A percentile compares a stretch with the other conserved stretches of the same genome.
phyloP scores from a whole-genome alignment of 2,888 invertebrate genomes.

The Callimorpha dominula region DNA sequence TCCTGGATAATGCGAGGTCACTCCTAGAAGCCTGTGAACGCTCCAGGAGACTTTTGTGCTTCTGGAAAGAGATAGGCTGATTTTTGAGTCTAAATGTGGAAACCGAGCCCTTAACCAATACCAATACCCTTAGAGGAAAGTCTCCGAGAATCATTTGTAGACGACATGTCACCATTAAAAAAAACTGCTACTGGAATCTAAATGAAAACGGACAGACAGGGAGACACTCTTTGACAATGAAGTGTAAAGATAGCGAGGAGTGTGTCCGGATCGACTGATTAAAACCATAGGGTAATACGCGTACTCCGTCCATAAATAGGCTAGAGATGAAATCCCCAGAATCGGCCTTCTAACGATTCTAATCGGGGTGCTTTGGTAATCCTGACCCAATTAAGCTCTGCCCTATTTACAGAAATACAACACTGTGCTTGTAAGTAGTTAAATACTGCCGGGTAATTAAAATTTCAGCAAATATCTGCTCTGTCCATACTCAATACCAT shows the following conservation, averaged over 20 bases:
- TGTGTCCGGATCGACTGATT: neutral
- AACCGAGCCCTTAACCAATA: too few relatives aligned
- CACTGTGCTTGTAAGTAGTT: neutral
- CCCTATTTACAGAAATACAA: neutral
- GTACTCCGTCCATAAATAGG: neutral
- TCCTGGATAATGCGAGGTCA: too few relatives aligned
- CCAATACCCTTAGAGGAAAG: too few relatives aligned
- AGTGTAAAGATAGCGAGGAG: neutral
- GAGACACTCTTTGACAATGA: too few relatives aligned
- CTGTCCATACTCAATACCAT: neutral
- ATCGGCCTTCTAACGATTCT: neutral
- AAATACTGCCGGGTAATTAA: neutral
- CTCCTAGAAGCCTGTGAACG: too few relatives aligned
- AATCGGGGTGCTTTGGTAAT: neutral
- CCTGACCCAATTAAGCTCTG: neutral
- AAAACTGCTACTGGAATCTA: too few relatives aligned
- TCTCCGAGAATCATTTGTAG: too few relatives aligned
- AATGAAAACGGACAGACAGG: too few relatives aligned
- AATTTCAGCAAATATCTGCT: neutral
- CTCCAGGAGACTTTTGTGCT: too few relatives aligned
- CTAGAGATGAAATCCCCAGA: neutral
- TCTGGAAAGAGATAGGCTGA: too few relatives aligned
- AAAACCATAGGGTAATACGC: neutral
- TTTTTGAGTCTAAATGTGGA: too few relatives aligned
- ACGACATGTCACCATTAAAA: too few relatives aligned